Base-by-base conservation (phyloP, 2,113 vertebrate species). In the Catharus fuscescens region DNA sequence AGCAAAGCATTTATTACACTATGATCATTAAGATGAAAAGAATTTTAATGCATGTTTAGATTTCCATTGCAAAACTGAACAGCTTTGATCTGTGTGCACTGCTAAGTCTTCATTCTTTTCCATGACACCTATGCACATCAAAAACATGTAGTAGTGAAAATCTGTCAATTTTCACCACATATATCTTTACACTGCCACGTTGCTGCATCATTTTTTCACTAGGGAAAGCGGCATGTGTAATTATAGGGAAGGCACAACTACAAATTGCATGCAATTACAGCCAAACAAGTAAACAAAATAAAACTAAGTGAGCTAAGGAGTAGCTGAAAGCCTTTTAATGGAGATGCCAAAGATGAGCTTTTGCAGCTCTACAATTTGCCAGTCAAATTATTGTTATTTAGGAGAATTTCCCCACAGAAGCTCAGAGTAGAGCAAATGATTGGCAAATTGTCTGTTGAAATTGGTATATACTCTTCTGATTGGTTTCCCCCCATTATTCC, bases 261-360 rank as follows among this genome's bases (percentile, higher is more conserved):
- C 87, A 92, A 95, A 95, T 95, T 90, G 80, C 90, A 80, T 78
- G 95, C 95, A 97, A 96, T 97, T 96, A 95, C 94, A 95, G 45
- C 79, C 84, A 88, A 84, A 92, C 86, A 96, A 94, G 96, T 94
- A 97, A 96, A 97, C 95, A 96, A 94, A 96, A 96, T 96, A 97
- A 95, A 96, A 81, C 94, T 81, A 70, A 96, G 88, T 48, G 81
- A 90, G 84, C 83, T 94, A 90, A 92, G 91, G 83, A 97, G 86
- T 85, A 93, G 42, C 88, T 95, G 94, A 97, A 97, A 95, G 86
- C 67, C 92, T 94, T 95, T 95, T 92, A 97, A 84, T 85, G 65
- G 81, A 65, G 57, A 96, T 96, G 95, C 91, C 85, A 96, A 92
- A 81, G 97, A 96, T 80, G 71, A 91, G 64, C 42, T 92, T 42